These are phyloP conservation scores for Meleagris gallopavo DNA, from an alignment of 2,113 vertebrate genomes.

Conservation along the genomic window DNA sequence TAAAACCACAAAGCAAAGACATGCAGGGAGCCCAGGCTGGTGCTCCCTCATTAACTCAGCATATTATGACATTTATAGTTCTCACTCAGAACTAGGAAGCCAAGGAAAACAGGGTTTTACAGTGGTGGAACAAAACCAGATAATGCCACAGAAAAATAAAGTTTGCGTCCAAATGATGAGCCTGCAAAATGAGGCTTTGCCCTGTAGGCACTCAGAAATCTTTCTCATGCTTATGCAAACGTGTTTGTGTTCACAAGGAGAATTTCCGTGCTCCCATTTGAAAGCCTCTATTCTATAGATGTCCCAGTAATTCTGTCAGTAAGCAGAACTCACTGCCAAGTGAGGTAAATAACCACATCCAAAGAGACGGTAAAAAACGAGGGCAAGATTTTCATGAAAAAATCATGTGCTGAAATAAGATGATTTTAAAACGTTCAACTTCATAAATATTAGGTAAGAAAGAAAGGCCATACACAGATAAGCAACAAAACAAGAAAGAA, in stretches of 20 bases:
- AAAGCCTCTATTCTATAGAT: neutral
- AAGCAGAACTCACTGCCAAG: neutral
- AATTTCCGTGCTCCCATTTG: neutral
- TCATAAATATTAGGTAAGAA: neutral
- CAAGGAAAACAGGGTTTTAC: neutral
- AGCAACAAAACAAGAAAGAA: neutral
- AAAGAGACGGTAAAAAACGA: neutral
- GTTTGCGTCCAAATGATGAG: neutral
- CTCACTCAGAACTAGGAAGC: constrained; percentile 11
- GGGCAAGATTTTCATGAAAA: neutral
- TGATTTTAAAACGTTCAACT: neutral
- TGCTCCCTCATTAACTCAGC: constrained; percentile 51
- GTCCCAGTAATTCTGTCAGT: neutral
- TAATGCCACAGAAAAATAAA: constrained; percentile 5
- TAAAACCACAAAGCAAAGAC: constrained; percentile 64
- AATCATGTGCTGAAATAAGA: neutral
- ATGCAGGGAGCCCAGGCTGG: constrained; percentile 43
- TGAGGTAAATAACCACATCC: neutral
- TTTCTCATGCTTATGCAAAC: neutral
- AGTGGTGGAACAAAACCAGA: neutral
- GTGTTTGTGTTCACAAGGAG: neutral
- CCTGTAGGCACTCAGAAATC: neutral
- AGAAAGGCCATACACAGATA: neutral
- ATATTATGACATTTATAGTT: constrained; percentile 46
- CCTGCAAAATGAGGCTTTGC: neutral